phyloP scores from a whole-genome alignment of 2,797 vertebrate species.

The Diplodus sargus region DNA sequence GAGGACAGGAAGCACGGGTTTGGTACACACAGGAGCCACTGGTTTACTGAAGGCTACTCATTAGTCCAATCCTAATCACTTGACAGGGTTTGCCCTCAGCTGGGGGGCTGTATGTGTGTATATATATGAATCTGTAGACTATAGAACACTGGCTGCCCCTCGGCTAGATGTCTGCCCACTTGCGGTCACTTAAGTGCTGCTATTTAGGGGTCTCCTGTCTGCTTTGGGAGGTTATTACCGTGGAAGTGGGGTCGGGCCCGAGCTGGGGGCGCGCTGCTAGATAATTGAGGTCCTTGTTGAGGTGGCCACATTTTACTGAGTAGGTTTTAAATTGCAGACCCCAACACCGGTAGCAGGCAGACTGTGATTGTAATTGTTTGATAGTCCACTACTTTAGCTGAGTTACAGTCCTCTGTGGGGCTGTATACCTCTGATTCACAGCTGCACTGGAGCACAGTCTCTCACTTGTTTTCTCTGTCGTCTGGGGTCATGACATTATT shows the following conservation, averaged over 20 bases:
- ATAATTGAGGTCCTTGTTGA: constrained; percentile 76
- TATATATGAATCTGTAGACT: constrained; percentile 58
- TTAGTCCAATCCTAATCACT: constrained; percentile 65
- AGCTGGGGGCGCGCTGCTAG: constrained; percentile 43
- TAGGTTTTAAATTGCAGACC: constrained; percentile 59
- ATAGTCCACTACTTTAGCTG: constrained; percentile 64
- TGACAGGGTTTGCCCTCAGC: constrained; percentile 37
- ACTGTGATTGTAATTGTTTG: constrained; percentile 74
- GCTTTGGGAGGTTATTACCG: constrained; percentile 64
- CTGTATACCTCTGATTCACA: constrained; percentile 59
- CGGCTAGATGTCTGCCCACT: constrained; percentile 67
- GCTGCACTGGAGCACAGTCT: constrained; percentile 66
- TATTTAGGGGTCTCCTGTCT: constrained; percentile 74
- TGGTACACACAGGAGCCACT: constrained; percentile 45
- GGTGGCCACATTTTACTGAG: constrained; percentile 59
- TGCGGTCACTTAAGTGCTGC: constrained; percentile 67
- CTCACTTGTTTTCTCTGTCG: constrained; percentile 70
- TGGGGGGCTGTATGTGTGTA: constrained; percentile 37
- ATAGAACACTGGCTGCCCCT: constrained; percentile 54
- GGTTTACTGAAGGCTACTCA: constrained; percentile 70
- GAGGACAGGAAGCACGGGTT: constrained; percentile 47
- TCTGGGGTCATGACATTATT: constrained; percentile 73
- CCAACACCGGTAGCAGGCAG: constrained; percentile 25
- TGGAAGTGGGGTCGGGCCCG: constrained; percentile 51
- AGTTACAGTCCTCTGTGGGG: constrained; percentile 67